A percentile compares a stretch with the other conserved stretches of the same genome.
Conservation (phyloP, 2,113 vertebrate species). For the Sphaerodactylus townsendi region DNA sequence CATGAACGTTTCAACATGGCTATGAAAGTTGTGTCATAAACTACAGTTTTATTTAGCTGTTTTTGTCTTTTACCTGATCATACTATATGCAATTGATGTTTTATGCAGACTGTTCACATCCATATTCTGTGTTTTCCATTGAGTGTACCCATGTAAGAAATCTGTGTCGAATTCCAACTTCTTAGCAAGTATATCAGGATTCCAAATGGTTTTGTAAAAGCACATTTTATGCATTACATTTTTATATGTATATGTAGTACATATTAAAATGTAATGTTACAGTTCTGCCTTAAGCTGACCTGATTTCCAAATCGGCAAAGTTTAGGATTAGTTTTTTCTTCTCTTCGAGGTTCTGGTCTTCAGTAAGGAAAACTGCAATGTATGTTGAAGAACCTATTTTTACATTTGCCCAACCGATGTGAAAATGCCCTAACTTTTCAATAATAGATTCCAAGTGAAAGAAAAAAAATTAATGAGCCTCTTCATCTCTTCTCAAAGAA, state of each 20-base stretch:
- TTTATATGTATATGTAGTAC: not conserved
- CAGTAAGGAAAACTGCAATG: not conserved
- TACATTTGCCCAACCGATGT: constrained; percentile 1
- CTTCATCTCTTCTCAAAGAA: constrained; percentile 61
- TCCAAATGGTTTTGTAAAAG: not conserved
- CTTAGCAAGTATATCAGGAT: not conserved
- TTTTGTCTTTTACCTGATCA: no score
- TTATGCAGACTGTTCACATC: not conserved
- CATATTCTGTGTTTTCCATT: not conserved
- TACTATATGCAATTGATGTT: not conserved
- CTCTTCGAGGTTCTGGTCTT: not conserved
- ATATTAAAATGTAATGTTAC: not conserved
- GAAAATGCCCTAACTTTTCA: constrained; percentile 63
- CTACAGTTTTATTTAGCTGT: no score
- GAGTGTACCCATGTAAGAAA: not conserved
- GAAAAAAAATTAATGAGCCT: constrained; percentile 64
- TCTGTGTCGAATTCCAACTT: not conserved
- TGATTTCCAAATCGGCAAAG: not conserved
- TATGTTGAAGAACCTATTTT: not conserved
- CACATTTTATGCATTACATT: not conserved
- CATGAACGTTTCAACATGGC: not conserved
- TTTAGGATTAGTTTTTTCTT: constrained; percentile 33
- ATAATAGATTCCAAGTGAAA: constrained; percentile 69
- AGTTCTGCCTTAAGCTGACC: not conserved
- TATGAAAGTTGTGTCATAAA: no score